Base-by-base conservation (phyloP, 2,113 vertebrate species). In the Gasterosteus aculeatus region DNA sequence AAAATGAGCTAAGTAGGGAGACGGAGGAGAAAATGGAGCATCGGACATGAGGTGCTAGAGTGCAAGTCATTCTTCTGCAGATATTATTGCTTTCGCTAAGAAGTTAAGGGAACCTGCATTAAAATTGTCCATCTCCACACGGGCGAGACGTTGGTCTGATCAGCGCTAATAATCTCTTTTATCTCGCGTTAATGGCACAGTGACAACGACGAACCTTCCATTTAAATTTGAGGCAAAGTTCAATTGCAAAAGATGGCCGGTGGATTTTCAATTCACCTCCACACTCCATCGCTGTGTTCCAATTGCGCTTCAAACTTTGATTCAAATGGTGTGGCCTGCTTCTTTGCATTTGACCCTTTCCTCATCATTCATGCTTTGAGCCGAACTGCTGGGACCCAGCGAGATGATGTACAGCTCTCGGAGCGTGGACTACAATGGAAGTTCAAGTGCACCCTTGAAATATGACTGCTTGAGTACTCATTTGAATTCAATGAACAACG, bases 211-310 rank as follows among this genome's bases (percentile, higher is more conserved):
- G 22, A 88, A 92, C 86, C 90, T 89, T 75, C 85, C 87, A 87
- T 94, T 94, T 93, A 90, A 89, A 90, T 91, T 87, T 61, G 72
- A 91, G 81, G 87, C 89, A 91, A 92, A 93, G 94, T 93, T 94
- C 90, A 91, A 91, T 86, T 87, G 86, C 54, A 19, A 66, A 73
- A 75, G 88, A 90, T 84, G 91, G 89, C 77, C 80, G 35, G 18
- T 41, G 83, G 91, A 87, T 91, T 91, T 26, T 81, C 57, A 68
- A 73, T 79, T 88, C 87, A 53, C 67, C 49, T 19, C 86, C 66
- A 19, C 38, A 2, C 77, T 85, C 74, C 71, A 70, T 84, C 86
- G 79, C 76, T 9, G 16, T 63, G 71, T 80, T 85, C 81, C 78
- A 81, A 91, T 88, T 88, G 89, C 83, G 80, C 90, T 87, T 85